Evolutionary conservation across 1,140 invertebrate genomes (phyloP).

Genomic region (Pogonomyrmex barbatus): DNA sequence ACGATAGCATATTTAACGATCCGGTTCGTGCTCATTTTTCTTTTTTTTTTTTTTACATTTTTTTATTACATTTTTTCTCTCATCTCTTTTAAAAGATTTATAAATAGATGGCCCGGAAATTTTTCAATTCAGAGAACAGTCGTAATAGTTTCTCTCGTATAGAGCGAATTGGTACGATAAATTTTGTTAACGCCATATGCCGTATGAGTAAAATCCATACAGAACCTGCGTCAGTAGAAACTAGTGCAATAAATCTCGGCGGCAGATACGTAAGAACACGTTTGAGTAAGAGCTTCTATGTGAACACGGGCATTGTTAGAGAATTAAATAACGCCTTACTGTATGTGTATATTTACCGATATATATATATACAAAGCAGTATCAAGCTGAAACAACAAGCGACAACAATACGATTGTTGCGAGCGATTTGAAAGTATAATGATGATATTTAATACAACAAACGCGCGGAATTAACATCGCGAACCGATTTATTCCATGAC

Average conservation of each 20-base stretch:
- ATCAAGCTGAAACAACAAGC: background rate
- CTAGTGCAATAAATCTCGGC: background rate
- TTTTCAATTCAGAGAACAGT: background rate
- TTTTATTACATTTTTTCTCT: background rate
- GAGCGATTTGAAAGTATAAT: conserved; percentile 28
- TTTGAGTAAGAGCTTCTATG: background rate
- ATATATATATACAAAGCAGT: background rate
- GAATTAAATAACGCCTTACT: background rate
- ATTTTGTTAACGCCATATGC: background rate
- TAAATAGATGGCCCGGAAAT: background rate
- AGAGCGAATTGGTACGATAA: background rate
- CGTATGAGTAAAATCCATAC: conserved; percentile 2
- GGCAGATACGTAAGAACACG: background rate
- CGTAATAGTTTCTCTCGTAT: background rate
- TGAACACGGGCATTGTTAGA: background rate
- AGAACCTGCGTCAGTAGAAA: background rate
- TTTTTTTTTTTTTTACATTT: too few species aligned
- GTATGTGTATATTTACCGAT: background rate
- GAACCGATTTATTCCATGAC: background rate
- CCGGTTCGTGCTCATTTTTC: background rate
- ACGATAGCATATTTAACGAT: conserved; percentile 1
- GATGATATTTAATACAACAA: conserved; percentile 21
- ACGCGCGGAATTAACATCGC: background rate
- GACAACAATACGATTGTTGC: background rate
- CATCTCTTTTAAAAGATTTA: background rate